These are phyloP conservation scores for Anarrhichthys ocellatus DNA, from an alignment of 2,113 vertebrate species.

Conservation along the genomic window DNA sequence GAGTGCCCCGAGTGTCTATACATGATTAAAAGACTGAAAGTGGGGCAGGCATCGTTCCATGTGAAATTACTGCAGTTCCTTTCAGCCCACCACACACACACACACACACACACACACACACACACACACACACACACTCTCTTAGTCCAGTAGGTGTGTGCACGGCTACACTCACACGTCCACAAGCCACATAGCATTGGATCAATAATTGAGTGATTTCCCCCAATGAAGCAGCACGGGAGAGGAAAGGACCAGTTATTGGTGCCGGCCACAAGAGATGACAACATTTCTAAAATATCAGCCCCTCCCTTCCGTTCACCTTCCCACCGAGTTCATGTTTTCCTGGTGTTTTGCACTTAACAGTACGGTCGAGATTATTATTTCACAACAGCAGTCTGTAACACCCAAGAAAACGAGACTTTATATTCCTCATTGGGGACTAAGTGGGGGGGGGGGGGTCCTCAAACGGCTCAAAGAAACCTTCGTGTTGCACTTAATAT, in stretches of 20 bases:
- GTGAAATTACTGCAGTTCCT: constrained; percentile 61
- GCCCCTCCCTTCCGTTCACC: background rate
- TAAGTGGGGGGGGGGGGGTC: background rate
- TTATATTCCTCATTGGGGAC: background rate
- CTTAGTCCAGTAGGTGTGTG: constrained; percentile 22
- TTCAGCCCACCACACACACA: constrained; percentile 35
- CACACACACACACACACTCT: constrained; percentile 1
- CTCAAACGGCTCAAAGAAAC: constrained; percentile 2
- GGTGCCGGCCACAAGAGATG: constrained; percentile 24
- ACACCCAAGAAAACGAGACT: constrained; percentile 4
- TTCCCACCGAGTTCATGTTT: constrained; percentile 2
- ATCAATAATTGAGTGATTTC: constrained; percentile 59
- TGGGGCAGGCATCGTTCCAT: constrained; percentile 73
- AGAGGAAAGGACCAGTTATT: constrained; percentile 36
- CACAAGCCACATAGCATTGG: constrained; percentile 26
- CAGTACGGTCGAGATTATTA: constrained; percentile 16
- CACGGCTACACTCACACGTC: constrained; percentile 15
- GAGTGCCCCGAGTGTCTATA: constrained; percentile 70
- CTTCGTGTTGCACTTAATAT: background rate
- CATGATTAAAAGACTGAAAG: constrained; percentile 81
- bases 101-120: constrained; percentile 5
- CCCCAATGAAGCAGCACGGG: constrained; percentile 35
- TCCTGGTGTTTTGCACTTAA: constrained; percentile 31
- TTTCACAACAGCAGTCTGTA: constrained; percentile 18
- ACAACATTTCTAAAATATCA: constrained; percentile 9